Evolutionary conservation across 2,888 invertebrate genomes (phyloP).

Genomic region (Drosophila dives): DNA sequence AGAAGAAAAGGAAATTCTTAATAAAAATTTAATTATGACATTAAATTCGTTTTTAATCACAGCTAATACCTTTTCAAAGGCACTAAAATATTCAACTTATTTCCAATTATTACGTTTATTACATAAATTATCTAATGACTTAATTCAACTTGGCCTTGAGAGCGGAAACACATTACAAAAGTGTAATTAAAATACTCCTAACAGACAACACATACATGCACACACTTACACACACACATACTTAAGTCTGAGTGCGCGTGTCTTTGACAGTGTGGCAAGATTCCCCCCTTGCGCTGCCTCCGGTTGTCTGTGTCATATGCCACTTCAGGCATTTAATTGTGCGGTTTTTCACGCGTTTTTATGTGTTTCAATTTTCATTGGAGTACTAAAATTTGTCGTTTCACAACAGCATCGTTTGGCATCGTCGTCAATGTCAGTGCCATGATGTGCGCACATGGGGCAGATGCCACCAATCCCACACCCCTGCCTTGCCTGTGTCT

Average conservation of each 20-base stretch:
- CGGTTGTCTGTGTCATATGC: conserved; percentile 10
- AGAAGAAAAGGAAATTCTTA: not conserved
- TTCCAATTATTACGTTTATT: not conserved
- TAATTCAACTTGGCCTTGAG: conserved; percentile 27
- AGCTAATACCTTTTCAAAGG: not conserved
- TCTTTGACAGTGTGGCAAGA: conserved; percentile 4
- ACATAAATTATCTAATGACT: conserved; percentile 4
- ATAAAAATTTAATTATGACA: not conserved
- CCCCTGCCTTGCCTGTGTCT: not conserved
- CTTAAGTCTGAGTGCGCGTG: conserved; percentile 4
- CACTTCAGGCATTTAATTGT: conserved; percentile 60
- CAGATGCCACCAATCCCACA: not conserved
- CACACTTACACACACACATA: not conserved
- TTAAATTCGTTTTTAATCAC: not conserved
- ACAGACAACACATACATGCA: conserved; percentile 4
- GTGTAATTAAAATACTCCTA: conserved; percentile 32
- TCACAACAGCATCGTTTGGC: conserved; percentile 37
- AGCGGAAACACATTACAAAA: conserved; percentile 35
- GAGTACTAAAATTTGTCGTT: conserved; percentile 58
- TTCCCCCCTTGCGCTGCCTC: not conserved
- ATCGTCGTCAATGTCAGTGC: conserved; percentile 59
- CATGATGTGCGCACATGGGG: conserved; percentile 26
- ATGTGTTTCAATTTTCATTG: conserved; percentile 72
- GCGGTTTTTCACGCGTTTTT: conserved; percentile 69
- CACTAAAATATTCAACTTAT: not conserved